Conservation (phyloP, 2,113 vertebrate genomes). For the Motacilla tschutschensis region DNA sequence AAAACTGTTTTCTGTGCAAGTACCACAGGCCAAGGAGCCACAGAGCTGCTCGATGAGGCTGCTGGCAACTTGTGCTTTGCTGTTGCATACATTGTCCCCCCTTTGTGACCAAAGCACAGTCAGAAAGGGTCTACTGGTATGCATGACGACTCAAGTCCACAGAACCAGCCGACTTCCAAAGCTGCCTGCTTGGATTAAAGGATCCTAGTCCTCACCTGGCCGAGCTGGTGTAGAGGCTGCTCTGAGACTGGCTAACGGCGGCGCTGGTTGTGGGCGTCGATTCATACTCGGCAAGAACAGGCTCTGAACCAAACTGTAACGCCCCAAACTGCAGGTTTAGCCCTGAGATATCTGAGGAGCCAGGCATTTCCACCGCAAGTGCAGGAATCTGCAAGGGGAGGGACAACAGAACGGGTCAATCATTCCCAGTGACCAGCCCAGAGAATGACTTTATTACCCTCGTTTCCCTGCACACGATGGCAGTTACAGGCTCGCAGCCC, state of each 20-base stretch:
- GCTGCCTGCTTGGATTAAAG: neutral
- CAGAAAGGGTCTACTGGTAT: slow-evolving; percentile 42
- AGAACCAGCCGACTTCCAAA: accelerated
- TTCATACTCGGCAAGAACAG: slow-evolving; percentile 89
- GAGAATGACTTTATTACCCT: neutral
- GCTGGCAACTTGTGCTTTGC: neutral
- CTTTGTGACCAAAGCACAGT: neutral
- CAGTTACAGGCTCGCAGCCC: neutral
- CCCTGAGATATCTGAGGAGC: slow-evolving; percentile 91
- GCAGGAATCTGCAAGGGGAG: slow-evolving; percentile 84
- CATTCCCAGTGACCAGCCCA: neutral
- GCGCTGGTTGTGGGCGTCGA: slow-evolving; percentile 78
- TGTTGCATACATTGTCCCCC: slow-evolving; percentile 28
- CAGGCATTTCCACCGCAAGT: slow-evolving; percentile 95
- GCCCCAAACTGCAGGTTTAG: slow-evolving; percentile 96
- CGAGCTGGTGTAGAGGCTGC: slow-evolving; percentile 89
- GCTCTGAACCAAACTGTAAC: slow-evolving; percentile 95
- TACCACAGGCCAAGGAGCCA: neutral
- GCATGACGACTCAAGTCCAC: neutral
- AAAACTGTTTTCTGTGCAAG: neutral
- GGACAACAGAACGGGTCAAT: neutral
- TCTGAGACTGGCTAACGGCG: slow-evolving; percentile 79
- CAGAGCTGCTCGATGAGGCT: neutral
- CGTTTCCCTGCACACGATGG: accelerated
- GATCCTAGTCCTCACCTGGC: slow-evolving; percentile 75